Evolutionary conservation across 2,113 vertebrate species (phyloP), one percentile per base, ranked within the genome.

Genomic region (Hyperopisus bebe): DNA sequence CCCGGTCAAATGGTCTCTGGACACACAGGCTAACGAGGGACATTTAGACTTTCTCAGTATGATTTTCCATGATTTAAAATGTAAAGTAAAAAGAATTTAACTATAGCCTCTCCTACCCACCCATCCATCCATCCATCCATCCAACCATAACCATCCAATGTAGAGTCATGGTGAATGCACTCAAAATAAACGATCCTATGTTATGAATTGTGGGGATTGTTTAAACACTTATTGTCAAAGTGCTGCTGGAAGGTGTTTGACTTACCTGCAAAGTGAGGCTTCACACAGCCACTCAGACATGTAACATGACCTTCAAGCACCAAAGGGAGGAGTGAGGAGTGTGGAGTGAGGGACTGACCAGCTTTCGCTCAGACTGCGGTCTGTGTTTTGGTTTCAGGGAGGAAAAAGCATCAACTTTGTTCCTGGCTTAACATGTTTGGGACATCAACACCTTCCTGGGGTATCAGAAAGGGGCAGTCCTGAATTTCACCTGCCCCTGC

Each of bases 361-460:
- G 80, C 44, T 83, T 44, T 83, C 19, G n/a, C 15, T 46, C 80
- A 24, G 8, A 42, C 80, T 47, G 39, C 7, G 13, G 46, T 5
- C 15, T 86, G 1, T 31, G 84, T 86, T 86, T 48, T 53, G 85
- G 47, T 39, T 86, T 31, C 48, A 31, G 44, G 3, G 6, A 84
- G 13, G 27, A 35, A 74, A 74, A 15, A 11, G 31, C 13, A 35
- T 35, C 31, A 17, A 35, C 58, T 91, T 89, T 62, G 48, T 31
- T 89, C 90, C 88, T 53, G 7, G 35, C 17, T 4, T 53, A 53
- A 53, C 80, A 5, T 51, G 89, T 86, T 9, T 46, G 9, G n/a
- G 83, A 92, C 89, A 85, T 88, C 91, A 88, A 94, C 90, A 86
- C 89, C 89, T 55, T 92, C 90, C 90, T 91, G 86, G 21, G 42